Conservation (phyloP, 2,797 vertebrate species). For the Gallinago solitaria region DNA sequence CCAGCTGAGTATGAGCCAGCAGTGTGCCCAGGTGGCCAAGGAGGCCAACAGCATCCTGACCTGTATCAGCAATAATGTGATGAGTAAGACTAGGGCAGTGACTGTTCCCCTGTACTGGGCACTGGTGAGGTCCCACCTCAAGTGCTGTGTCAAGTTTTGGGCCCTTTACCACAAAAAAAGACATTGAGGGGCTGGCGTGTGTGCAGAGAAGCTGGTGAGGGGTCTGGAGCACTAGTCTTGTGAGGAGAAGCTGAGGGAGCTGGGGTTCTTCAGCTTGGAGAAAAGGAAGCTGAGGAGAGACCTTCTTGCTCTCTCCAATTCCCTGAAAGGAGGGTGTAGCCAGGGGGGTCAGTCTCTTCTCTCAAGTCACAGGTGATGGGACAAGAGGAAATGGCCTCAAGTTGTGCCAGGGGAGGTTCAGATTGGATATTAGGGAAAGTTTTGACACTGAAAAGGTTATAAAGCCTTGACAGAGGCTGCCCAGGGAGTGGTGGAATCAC, state of each 20-base stretch:
- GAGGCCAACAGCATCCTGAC: background rate
- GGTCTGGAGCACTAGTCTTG: background rate
- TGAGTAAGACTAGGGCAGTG: background rate
- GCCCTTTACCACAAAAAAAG: too few species aligned
- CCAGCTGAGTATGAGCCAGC: background rate
- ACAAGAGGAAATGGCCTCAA: background rate
- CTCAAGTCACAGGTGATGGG: background rate
- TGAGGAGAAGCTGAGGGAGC: background rate
- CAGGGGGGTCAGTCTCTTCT: background rate
- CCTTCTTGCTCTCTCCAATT: background rate
- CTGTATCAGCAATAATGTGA: background rate
- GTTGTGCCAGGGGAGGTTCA: background rate
- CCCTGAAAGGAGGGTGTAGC: background rate
- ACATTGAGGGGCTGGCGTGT: too few species aligned
- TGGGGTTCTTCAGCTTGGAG: background rate
- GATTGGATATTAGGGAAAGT: background rate
- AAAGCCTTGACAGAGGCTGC: background rate
- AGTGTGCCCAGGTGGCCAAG: background rate
- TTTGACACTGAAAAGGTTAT: background rate
- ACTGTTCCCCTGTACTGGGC: background rate
- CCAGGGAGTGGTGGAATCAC: background rate
- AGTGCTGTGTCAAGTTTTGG: background rate
- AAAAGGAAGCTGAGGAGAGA: background rate
- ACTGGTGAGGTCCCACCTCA: background rate
- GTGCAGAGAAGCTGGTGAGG: too few species aligned